Percentiles rank a stretch among this genome's conserved stretches.
phyloP scores from a whole-genome alignment of 2,797 vertebrate species.

The Garrulus glandarius region DNA sequence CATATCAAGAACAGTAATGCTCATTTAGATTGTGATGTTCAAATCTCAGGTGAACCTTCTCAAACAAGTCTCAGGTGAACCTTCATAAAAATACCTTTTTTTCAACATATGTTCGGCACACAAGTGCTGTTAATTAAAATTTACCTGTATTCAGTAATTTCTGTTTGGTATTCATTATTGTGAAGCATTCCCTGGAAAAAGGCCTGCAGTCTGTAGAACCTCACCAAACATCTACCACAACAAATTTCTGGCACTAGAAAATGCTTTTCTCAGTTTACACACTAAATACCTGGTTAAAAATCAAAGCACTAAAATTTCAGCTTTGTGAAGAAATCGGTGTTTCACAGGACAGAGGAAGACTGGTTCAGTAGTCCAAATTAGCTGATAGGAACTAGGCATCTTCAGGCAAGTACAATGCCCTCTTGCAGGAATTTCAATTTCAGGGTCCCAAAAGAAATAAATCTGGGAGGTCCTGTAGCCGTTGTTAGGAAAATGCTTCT shows the following conservation, averaged over 20 bases:
- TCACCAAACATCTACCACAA: background rate
- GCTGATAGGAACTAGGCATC: background rate
- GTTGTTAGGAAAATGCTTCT: background rate
- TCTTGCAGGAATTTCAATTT: background rate
- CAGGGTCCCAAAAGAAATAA: background rate
- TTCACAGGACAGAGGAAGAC: background rate
- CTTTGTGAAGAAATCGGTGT: background rate
- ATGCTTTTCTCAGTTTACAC: background rate
- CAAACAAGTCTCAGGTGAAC: slow-evolving; percentile 26
- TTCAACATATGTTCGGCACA: slow-evolving; percentile 42
- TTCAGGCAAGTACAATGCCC: background rate
- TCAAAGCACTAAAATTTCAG: background rate
- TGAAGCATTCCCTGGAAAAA: background rate
- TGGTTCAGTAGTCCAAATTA: background rate
- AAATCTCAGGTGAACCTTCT: slow-evolving; percentile 53
- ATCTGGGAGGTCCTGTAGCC: background rate
- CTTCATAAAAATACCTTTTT: slow-evolving; percentile 33
- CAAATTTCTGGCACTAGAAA: background rate
- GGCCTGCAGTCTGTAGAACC: background rate
- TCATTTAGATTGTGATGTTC: slow-evolving; percentile 7
- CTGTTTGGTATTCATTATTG: slow-evolving; percentile 44
- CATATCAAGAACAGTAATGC: background rate
- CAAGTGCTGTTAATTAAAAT: slow-evolving; percentile 57
- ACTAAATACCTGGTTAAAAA: background rate
- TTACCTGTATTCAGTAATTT: slow-evolving; percentile 30